Evolutionary conservation across 2,797 vertebrate species (phyloP).

Genomic region (Chromobotia macracanthus): DNA sequence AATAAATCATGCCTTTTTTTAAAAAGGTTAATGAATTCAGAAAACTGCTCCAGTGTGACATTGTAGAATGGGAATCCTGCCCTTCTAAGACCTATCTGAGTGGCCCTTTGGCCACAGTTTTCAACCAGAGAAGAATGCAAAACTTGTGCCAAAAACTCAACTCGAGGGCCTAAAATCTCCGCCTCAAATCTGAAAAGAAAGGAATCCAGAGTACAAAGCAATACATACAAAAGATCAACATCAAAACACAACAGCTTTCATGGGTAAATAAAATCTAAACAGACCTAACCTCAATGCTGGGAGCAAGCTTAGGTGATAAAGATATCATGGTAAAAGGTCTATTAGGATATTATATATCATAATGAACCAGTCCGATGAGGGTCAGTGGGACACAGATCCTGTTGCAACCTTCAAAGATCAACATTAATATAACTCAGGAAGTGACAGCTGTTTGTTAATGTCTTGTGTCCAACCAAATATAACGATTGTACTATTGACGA

Average conservation of each 20-base stretch:
- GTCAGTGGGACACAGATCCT: neutral
- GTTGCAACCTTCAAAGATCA: conserved; percentile 5
- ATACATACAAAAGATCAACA: neutral
- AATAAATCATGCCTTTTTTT: conserved; percentile 33
- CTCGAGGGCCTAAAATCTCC: neutral
- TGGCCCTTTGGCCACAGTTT: neutral
- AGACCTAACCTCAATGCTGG: neutral
- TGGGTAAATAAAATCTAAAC: neutral
- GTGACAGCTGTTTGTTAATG: neutral
- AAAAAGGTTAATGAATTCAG: conserved; percentile 48
- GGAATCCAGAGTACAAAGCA: conserved; percentile 3
- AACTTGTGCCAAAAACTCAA: neutral
- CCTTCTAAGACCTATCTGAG: conserved; percentile 1
- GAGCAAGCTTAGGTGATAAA: neutral
- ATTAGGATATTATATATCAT: neutral
- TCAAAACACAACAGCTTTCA: neutral
- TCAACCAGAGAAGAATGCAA: conserved; percentile 18
- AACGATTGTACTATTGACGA: neutral
- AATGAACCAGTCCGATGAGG: neutral
- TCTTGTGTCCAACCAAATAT: neutral
- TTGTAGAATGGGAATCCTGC: neutral
- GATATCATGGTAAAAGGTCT: neutral
- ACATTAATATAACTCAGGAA: conserved; percentile 21
- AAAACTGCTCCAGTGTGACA: neutral
- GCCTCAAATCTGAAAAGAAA: neutral